Percentiles rank a stretch among this genome's conserved stretches.
These are phyloP conservation scores for Pachypanchax playfairii DNA, from an alignment of 2,113 vertebrate species.

Conservation along the genomic window DNA sequence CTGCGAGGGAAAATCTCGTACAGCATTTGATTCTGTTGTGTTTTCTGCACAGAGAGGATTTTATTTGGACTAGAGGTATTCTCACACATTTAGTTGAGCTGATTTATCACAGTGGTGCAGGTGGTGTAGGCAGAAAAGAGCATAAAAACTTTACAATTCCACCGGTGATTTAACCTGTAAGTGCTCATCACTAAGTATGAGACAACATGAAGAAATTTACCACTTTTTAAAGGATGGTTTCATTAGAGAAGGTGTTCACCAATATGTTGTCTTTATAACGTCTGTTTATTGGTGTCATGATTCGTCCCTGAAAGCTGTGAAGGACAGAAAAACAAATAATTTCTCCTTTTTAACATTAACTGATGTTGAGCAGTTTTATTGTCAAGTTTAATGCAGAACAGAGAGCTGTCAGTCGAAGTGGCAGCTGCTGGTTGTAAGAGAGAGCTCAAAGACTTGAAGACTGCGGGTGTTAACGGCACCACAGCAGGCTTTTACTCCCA, in stretches of 20 bases:
- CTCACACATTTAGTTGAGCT: slow-evolving; percentile 6
- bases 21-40: not conserved
- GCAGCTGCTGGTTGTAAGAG: slow-evolving; percentile 40
- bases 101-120: slow-evolving; percentile 30
- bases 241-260: not conserved
- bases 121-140: not conserved
- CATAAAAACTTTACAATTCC: slow-evolving; percentile 28
- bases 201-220: not conserved
- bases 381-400: slow-evolving; percentile 4
- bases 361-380: slow-evolving; percentile 8
- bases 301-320: not conserved
- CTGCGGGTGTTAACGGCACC: slow-evolving; percentile 41
- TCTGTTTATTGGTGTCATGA: not conserved
- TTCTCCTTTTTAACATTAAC: not conserved
- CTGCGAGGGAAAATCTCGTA: not conserved
- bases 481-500: slow-evolving; percentile 21
- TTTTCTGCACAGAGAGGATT: not conserved
- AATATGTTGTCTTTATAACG: not conserved
- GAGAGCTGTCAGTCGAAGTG: slow-evolving; percentile 15
- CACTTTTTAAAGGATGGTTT: not conserved
- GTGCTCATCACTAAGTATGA: slow-evolving; percentile 33
- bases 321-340: slow-evolving; percentile 13
- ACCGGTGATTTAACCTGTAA: too few species aligned
- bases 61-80: slow-evolving; percentile 3
- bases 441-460: slow-evolving; percentile 47